phyloP scores from a whole-genome alignment of 1,140 invertebrate genomes.

The Ganaspis sp. region DNA sequence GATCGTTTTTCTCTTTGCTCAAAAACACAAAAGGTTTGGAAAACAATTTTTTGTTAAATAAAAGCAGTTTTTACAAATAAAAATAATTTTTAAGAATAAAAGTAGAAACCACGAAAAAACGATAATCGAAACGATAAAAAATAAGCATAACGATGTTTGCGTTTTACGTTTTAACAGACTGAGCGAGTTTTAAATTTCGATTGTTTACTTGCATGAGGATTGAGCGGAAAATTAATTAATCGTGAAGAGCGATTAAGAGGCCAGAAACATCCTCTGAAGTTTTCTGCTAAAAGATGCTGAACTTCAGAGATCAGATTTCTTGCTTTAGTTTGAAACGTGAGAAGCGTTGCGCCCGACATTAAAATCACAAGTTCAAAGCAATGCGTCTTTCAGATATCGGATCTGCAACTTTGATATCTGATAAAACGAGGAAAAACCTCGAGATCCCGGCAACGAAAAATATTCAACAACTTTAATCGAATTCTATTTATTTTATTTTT shows the following conservation, averaged over 20 bases:
- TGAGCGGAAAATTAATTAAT: not conserved
- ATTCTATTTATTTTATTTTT: not conserved
- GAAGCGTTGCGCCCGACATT: slow-evolving; percentile 20
- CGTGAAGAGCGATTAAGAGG: not conserved
- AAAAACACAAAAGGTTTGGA: no score
- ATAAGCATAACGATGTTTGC: no score
- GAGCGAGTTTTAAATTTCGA: no score
- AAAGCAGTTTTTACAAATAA: no score
- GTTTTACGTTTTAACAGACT: no score
- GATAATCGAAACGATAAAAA: no score
- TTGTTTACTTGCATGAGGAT: no score
- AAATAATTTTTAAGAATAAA: no score
- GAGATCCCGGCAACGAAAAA: not conserved
- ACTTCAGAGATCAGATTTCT: slow-evolving; percentile 14
- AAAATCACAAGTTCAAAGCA: slow-evolving; percentile 18
- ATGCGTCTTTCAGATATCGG: slow-evolving; percentile 22
- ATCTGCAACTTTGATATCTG: slow-evolving; percentile 26
- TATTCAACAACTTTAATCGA: slow-evolving; percentile 29
- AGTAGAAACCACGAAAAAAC: no score
- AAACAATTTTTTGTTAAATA: no score
- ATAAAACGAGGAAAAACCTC: not conserved
- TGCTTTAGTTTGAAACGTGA: slow-evolving; percentile 27
- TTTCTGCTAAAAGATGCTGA: not conserved
- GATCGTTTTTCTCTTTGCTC: no score
- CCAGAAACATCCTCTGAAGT: not conserved